Base-by-base conservation (phyloP, 2,797 vertebrate genomes). In the Acanthopagrus latus region DNA sequence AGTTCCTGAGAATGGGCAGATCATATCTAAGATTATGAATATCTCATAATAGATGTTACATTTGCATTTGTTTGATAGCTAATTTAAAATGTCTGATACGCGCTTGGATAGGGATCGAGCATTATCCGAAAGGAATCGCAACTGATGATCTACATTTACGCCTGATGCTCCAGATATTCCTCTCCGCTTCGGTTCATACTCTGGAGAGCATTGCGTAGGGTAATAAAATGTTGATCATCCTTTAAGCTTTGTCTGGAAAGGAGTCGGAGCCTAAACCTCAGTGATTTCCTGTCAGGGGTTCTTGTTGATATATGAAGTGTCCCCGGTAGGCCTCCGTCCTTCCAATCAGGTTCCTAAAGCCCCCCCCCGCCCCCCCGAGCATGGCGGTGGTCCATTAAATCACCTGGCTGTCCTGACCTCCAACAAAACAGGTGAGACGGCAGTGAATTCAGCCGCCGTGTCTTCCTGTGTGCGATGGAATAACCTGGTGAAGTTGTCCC, bases 231-330 rank as follows among this genome's bases (percentile, higher is more conserved):
- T 71, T 80, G 54, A 76, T 71, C 44, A 52, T 81, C 41, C 63
- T 81, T 74, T 80, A 69, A 82, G 81, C 43, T 71, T 81, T 66
- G 58, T 73, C 70, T 57, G 29, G 68, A 75, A 65, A 73, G 50
- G 2, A 73, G 47, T 78, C 62, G 62, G 7, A 80, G 47, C 43
- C 54, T 79, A 78, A 73, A 76, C 65, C 60, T 18, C 2, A 72
- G 51, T 67, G 85, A 83, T 85, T 88, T 76, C 80, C 68, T 76
- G 62, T 83, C 81, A 86, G 74, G 1, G 69, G 75, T 74, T 43
- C 51, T 62, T 25, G 83, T 57, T 90, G 79, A 89, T 84, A 74
- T 79, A 91, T 89, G 68, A 85, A 83, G 80, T 82, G 76, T 82
- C 85, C 74, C 81, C 65, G 20, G 60, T 41, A 62, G 71, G 38